Percentiles rank a stretch among this genome's conserved stretches.
Conservation (phyloP, 2,888 invertebrate species). For the Helobdella robusta region DNA sequence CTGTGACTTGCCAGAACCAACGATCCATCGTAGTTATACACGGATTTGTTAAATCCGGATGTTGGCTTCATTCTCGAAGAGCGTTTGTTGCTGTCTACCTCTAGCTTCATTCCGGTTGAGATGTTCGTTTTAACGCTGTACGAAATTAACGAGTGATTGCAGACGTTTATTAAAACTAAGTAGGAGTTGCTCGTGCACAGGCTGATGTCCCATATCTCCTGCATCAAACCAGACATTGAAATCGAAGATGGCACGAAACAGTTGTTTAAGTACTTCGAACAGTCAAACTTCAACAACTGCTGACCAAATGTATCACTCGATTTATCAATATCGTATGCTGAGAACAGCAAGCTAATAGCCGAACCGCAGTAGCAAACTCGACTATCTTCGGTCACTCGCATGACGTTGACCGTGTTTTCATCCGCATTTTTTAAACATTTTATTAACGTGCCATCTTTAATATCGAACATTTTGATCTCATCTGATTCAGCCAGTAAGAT, state of each 20-base stretch:
- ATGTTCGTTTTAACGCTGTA: conserved; percentile 25
- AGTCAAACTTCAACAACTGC: conserved; percentile 28
- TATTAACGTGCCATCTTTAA: conserved; percentile 27
- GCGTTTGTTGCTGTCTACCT: conserved; percentile 23
- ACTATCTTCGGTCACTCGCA: conserved; percentile 36
- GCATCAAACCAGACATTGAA: conserved; percentile 12
- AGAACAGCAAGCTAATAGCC: conserved; percentile 36
- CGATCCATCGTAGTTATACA: conserved; percentile 31
- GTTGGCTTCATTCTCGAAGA: conserved; percentile 4
- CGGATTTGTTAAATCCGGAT: conserved; percentile 25
- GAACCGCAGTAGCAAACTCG: conserved; percentile 36
- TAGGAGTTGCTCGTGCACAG: conserved; percentile 26
- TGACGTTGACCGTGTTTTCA: conserved; percentile 33
- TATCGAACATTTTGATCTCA: conserved; percentile 32
- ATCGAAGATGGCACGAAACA: background rate
- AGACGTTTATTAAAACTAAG: conserved; percentile 32
- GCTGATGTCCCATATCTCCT: conserved; percentile 33
- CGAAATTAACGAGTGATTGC: conserved; percentile 30
- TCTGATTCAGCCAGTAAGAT: conserved; percentile 32
- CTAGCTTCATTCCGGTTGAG: background rate
- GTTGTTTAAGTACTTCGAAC: background rate
- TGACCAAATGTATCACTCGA: conserved; percentile 29
- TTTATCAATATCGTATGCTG: conserved; percentile 31
- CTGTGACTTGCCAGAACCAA: conserved; percentile 30
- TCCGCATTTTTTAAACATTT: conserved; percentile 25